Percentiles rank a stretch among this genome's conserved stretches.
phyloP scores from a whole-genome alignment of 2,888 invertebrate species.

The Julus scandinavius region DNA sequence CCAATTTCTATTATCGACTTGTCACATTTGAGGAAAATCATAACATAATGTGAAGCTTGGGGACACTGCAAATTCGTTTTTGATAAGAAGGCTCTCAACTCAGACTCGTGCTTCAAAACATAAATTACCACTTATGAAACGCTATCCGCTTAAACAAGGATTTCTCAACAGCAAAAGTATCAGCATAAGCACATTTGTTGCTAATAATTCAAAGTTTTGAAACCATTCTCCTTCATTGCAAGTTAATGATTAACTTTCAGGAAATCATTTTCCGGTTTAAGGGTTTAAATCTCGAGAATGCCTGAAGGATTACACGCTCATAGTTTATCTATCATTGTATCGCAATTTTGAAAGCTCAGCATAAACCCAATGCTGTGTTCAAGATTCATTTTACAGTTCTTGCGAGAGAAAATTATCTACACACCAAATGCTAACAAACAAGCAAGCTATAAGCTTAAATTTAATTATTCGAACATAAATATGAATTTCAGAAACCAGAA shows the following conservation, averaged over 20 bases:
- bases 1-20: conserved; percentile 21
- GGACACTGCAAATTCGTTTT: not conserved
- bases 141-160: not conserved
- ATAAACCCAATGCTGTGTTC: not conserved
- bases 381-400: too few species aligned
- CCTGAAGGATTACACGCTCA: too few species aligned
- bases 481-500: too few species aligned
- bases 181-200: not conserved
- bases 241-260: not conserved
- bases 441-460: too few species aligned
- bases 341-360: not conserved
- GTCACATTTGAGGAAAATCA: conserved; percentile 1
- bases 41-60: not conserved
- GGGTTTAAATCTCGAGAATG: not conserved
- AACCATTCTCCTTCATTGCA: not conserved
- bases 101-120: not conserved
- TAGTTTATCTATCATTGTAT: not conserved
- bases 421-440: not conserved
- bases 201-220: not conserved
- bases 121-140: not conserved
- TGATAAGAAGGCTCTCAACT: not conserved
- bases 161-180: not conserved
- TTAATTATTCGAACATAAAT: too few species aligned
- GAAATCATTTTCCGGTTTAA: not conserved
- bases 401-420: too few species aligned